phyloP scores from a whole-genome alignment of 2,888 invertebrate genomes.

The Hirtodrosophila histrioides region DNA sequence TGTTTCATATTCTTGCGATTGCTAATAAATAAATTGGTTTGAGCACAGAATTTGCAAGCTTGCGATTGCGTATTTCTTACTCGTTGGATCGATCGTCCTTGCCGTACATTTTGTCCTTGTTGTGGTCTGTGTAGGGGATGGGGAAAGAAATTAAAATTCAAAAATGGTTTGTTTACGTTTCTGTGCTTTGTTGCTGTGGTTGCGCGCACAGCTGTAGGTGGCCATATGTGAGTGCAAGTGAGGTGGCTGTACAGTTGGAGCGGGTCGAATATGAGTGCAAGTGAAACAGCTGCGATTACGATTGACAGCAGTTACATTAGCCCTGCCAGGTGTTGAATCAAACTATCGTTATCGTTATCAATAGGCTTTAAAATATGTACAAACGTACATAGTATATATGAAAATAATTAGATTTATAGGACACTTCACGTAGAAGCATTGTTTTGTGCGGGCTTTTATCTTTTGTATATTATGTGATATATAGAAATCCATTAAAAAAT shows the following conservation, averaged over 20 bases:
- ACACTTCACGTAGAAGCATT: no score
- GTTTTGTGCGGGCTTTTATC: no score
- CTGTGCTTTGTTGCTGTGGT: slow-evolving; percentile 26
- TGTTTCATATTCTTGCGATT: slow-evolving; percentile 82
- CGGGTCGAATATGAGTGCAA: neutral
- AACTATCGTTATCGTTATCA: neutral
- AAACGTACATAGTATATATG: no score
- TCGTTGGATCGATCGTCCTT: slow-evolving; percentile 82
- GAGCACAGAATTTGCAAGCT: neutral
- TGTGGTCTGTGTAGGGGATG: neutral
- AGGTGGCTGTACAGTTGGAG: slow-evolving; percentile 26
- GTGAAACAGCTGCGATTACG: neutral
- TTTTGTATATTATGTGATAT: no score
- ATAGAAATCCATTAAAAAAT: no score
- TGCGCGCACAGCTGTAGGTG: slow-evolving; percentile 18
- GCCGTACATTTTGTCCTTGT: slow-evolving; percentile 62
- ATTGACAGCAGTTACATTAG: slow-evolving; percentile 28
- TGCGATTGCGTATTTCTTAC: slow-evolving; percentile 67
- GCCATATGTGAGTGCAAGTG: neutral
- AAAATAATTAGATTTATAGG: no score
- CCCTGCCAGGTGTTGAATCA: neutral
- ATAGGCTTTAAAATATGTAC: neutral
- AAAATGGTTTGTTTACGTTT: slow-evolving; percentile 53
- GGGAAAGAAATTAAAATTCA: slow-evolving; percentile 25
- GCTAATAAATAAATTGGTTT: slow-evolving; percentile 42